phyloP scores from a whole-genome alignment of 2,888 invertebrate species.

The Fissipunctia ypsillon region DNA sequence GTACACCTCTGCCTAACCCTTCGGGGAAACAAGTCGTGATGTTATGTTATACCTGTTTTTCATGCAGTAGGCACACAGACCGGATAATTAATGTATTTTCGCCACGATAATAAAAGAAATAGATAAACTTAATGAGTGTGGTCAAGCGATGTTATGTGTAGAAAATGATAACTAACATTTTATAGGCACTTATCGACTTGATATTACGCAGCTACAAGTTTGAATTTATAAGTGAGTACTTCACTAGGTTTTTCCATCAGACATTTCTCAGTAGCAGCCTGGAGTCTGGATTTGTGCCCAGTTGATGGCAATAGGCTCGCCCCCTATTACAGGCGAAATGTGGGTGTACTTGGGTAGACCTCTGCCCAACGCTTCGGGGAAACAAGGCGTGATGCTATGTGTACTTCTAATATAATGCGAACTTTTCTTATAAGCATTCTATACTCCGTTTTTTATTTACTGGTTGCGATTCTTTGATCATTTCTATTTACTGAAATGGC shows the following conservation, averaged over 20 bases:
- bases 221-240: no score
- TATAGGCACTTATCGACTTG: constrained; percentile 20
- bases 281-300: no score
- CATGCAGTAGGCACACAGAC: neutral
- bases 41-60: constrained; percentile 1
- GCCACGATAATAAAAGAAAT: constrained; percentile 14
- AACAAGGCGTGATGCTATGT: no score
- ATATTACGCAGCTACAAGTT: constrained; percentile 30
- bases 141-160: constrained; percentile 14
- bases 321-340: no score
- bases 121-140: constrained; percentile 37
- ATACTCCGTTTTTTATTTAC: constrained; percentile 25
- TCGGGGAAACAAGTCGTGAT: no score
- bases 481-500: constrained; percentile 63
- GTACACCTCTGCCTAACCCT: no score
- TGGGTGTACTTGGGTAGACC: no score
- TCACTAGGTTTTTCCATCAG: no score
- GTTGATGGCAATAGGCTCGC: no score
- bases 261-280: no score
- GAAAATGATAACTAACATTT: constrained; percentile 24
- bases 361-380: no score
- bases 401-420: no score
- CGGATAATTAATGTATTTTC: constrained; percentile 8
- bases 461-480: constrained; percentile 8
- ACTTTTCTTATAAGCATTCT: constrained; percentile 13